Evolutionary conservation across 2,113 vertebrate species (phyloP).

Genomic region (Tauraco erythrolophus): DNA sequence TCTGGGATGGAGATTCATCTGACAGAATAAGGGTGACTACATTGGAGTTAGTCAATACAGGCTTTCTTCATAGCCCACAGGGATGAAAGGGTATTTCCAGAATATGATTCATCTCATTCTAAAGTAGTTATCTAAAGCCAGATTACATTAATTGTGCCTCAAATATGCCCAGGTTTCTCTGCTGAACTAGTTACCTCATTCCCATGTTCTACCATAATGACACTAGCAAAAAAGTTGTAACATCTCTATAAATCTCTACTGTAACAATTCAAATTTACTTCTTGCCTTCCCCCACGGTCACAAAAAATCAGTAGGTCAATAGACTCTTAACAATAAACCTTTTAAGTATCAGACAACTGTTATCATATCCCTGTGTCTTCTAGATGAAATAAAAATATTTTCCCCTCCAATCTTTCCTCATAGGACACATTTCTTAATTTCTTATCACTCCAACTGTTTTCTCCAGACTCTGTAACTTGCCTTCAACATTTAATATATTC

Average conservation of each 20-base stretch:
- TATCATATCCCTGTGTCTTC: not conserved
- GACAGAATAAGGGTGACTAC: not conserved
- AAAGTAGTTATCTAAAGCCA: not conserved
- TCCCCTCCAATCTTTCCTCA: not conserved
- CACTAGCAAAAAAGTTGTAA: not conserved
- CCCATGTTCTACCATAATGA: not conserved
- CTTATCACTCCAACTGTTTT: not conserved
- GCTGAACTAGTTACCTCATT: not conserved
- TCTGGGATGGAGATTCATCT: constrained; percentile 27
- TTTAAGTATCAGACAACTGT: not conserved
- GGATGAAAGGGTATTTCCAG: not conserved
- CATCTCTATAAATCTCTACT: not conserved
- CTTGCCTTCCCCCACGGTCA: not conserved
- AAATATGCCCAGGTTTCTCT: not conserved
- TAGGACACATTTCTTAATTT: not conserved
- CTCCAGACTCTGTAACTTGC: not conserved
- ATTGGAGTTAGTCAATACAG: not conserved
- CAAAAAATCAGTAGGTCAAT: not conserved
- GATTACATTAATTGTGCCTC: not conserved
- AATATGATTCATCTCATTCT: not conserved
- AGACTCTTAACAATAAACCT: not conserved
- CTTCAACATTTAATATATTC: not conserved
- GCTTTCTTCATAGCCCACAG: not conserved
- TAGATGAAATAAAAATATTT: not conserved
- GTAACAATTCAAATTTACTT: not conserved